phyloP scores from a whole-genome alignment of 2,113 vertebrate genomes.

The Salminus brasiliensis region DNA sequence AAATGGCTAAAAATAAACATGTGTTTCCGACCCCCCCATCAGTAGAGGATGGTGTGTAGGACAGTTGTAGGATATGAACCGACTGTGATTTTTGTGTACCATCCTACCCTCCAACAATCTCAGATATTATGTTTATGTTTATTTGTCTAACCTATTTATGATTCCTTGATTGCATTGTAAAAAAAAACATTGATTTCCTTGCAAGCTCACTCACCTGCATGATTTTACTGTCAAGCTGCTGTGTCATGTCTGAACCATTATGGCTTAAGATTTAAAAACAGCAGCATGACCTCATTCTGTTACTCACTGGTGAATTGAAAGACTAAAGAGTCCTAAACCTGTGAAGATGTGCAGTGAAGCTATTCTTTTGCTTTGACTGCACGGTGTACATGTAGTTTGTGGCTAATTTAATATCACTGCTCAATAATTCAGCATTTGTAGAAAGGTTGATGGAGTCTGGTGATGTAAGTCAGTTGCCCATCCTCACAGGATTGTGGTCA shows the following conservation, averaged over 20 bases:
- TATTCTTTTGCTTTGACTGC: not conserved
- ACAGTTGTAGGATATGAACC: too few species aligned
- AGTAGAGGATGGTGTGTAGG: too few species aligned
- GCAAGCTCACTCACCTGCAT: not conserved
- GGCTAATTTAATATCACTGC: constrained; percentile 55
- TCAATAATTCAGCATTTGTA: constrained; percentile 66
- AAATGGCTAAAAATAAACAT: too few species aligned
- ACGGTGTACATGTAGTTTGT: constrained; percentile 6
- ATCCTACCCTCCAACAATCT: too few species aligned
- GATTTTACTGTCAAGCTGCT: not conserved
- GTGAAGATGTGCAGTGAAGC: not conserved
- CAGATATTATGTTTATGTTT: too few species aligned
- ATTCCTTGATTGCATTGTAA: too few species aligned
- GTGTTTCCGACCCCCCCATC: too few species aligned
- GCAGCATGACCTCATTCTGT: not conserved
- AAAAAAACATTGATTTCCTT: too few species aligned
- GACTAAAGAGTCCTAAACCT: not conserved
- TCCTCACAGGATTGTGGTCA: constrained; percentile 33
- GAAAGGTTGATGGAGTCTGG: constrained; percentile 56
- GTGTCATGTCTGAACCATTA: not conserved
- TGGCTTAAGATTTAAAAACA: not conserved
- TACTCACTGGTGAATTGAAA: not conserved
- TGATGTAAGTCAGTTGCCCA: constrained; percentile 51
- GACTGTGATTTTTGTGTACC: too few species aligned
- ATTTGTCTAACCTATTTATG: too few species aligned